Evolutionary conservation across 1,140 invertebrate species (phyloP).

Genomic region (Aphidius gifuensis): DNA sequence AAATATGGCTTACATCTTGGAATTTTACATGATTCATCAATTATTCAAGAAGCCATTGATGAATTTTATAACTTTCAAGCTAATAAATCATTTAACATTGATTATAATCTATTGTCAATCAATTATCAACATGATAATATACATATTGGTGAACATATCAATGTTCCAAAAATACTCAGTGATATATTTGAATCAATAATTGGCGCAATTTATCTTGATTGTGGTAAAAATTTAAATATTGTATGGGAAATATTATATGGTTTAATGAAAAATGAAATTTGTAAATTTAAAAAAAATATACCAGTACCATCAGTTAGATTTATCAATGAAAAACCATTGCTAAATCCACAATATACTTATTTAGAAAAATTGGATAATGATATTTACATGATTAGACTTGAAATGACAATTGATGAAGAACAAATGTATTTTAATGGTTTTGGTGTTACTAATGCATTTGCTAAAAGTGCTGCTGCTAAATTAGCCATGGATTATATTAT

Average conservation of each 20-base stretch:
- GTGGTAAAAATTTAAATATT: conserved; percentile 68
- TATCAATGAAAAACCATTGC: conserved; percentile 70
- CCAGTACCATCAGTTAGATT: conserved; percentile 87
- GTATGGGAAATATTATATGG: conserved; percentile 82
- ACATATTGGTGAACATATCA: conserved; percentile 67
- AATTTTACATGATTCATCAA: conserved; percentile 63
- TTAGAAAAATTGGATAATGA: conserved; percentile 36
- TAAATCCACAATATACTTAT: conserved; percentile 58
- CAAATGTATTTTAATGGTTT: conserved; percentile 64
- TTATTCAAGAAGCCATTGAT: conserved; percentile 68
- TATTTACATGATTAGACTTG: conserved; percentile 61
- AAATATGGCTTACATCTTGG: conserved; percentile 76
- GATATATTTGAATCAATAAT: conserved; percentile 91
- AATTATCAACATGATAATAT: conserved; percentile 68
- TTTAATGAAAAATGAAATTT: conserved; percentile 72
- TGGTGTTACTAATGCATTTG: conserved; percentile 64
- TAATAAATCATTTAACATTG: conserved; percentile 64
- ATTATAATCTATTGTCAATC: conserved; percentile 59
- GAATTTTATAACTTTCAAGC: conserved; percentile 79
- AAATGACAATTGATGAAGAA: conserved; percentile 59
- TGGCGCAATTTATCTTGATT: conserved; percentile 90
- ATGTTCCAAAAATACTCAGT: conserved; percentile 91
- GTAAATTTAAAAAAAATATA: conserved; percentile 64
- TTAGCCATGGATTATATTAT: conserved; percentile 49
- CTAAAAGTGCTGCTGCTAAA: conserved; percentile 74